Evolutionary conservation across 2,113 vertebrate genomes (phyloP).

Genomic region (Tragelaphus imberbis): DNA sequence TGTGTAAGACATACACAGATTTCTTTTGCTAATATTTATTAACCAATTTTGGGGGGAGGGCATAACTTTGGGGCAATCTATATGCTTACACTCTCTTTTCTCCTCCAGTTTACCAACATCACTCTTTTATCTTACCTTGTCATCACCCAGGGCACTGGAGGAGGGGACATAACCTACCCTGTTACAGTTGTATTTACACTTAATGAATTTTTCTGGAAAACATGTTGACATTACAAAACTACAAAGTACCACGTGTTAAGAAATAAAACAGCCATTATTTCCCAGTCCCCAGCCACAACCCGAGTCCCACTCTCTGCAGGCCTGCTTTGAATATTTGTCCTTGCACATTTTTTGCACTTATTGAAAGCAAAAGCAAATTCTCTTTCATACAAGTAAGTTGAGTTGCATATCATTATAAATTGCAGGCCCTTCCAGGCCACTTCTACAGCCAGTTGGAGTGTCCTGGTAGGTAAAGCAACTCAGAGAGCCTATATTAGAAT

Average conservation of each 20-base stretch:
- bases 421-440: neutral
- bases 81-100: neutral
- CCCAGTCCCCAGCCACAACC: neutral
- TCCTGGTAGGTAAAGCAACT: neutral
- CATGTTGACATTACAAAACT: neutral
- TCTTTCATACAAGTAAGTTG: neutral
- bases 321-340: neutral
- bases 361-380: neutral
- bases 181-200: neutral
- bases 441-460: fast-evolving
- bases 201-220: neutral
- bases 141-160: neutral
- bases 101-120: neutral
- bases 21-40: neutral
- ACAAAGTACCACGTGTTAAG: neutral
- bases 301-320: neutral
- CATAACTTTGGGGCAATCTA: neutral
- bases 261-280: neutral
- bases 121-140: neutral
- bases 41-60: neutral
- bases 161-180: neutral
- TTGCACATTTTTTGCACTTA: neutral
- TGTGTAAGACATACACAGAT: neutral
- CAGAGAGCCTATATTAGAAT: neutral
- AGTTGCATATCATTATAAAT: no score